A percentile compares a stretch with the other conserved stretches of the same genome.
Evolutionary conservation across 2,888 invertebrate genomes (phyloP).

Genomic region (Serrognathus titanus): DNA sequence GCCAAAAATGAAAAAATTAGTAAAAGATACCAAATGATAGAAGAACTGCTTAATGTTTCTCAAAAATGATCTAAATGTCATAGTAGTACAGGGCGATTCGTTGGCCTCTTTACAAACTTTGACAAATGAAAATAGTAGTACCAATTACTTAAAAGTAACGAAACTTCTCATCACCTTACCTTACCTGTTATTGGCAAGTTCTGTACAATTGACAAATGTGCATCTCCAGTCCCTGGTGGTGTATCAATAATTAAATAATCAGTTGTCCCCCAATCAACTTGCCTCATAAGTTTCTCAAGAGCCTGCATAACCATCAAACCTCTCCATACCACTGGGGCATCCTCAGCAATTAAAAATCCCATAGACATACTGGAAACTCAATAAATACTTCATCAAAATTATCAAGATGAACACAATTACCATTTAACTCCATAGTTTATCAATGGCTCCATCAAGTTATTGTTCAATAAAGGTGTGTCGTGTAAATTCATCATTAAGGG

Average conservation of each 20-base stretch:
- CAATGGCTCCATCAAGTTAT: conserved; percentile 81
- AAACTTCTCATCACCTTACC: no score
- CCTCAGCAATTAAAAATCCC: conserved; percentile 34
- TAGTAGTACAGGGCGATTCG: no score
- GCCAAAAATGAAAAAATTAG: no score
- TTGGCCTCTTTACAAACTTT: no score
- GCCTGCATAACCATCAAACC: conserved; percentile 97
- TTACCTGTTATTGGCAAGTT: conserved; percentile 78
- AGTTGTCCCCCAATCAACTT: conserved; percentile 84
- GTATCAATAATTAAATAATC: conserved; percentile 91
- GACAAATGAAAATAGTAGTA: no score
- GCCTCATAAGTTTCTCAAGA: conserved; percentile 75
- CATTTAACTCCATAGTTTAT: conserved; percentile 92
- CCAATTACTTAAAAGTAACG: no score
- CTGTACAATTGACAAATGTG: conserved; percentile 87
- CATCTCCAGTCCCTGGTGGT: conserved; percentile 96
- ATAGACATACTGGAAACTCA: conserved; percentile 78
- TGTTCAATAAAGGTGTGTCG: conserved; percentile 75
- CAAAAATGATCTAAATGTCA: no score
- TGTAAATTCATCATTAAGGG: conserved; percentile 93
- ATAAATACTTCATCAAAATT: neutral
- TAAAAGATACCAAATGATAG: no score
- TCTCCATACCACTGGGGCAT: conserved; percentile 86
- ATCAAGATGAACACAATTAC: conserved; percentile 48
- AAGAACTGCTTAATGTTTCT: no score